Evolutionary conservation across 2,797 vertebrate species (phyloP).

Genomic region (Scleropages formosus): DNA sequence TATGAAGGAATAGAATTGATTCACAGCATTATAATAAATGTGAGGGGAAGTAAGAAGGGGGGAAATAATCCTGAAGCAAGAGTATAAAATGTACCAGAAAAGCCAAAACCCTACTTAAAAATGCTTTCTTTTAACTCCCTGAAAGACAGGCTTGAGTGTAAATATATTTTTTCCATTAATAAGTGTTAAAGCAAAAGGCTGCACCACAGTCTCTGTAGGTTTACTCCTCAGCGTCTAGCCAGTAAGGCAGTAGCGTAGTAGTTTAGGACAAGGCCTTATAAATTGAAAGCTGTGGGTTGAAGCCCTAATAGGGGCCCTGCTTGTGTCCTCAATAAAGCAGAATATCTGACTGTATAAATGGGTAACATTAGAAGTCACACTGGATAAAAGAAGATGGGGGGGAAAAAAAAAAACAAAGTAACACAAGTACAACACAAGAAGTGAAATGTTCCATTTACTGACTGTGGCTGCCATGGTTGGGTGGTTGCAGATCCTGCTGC

Average conservation of each 20-base stretch:
- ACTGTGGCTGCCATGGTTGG: background rate
- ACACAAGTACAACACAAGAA: background rate
- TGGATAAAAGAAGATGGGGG: too few species aligned
- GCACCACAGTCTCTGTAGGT: background rate
- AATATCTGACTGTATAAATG: background rate
- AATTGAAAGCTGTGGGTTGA: background rate
- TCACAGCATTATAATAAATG: background rate
- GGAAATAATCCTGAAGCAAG: background rate
- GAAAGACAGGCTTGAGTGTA: background rate
- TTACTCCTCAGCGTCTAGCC: background rate
- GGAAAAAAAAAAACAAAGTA: background rate
- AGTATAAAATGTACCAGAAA: background rate
- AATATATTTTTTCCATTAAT: background rate
- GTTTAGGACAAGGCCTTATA: background rate
- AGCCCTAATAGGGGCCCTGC: background rate
- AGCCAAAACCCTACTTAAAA: background rate
- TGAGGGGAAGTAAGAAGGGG: background rate
- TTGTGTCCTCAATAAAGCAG: too few species aligned
- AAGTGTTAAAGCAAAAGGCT: background rate
- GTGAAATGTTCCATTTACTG: background rate
- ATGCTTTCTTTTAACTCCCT: background rate
- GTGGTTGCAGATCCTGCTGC: background rate
- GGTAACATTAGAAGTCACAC: too few species aligned
- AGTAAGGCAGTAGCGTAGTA: background rate
- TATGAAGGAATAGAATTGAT: background rate